A percentile compares a stretch with the other conserved stretches of the same genome.
Evolutionary conservation across 37 sponge, comb jelly and placozoan genomes (phyloP).

Genomic region (Chondrilla cf. caribensis): DNA sequence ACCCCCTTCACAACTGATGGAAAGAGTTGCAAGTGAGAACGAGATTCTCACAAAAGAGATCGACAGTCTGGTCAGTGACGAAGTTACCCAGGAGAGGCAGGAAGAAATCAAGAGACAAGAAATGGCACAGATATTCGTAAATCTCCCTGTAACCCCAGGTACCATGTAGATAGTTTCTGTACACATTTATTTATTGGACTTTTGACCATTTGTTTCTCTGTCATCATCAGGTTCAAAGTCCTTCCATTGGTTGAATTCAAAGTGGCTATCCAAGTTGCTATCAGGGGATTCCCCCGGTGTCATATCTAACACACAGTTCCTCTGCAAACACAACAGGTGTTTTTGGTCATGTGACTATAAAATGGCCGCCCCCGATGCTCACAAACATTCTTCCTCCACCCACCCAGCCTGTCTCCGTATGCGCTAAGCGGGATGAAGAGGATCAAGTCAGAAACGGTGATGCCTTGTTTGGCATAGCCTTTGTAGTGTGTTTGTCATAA

Average conservation of each 20-base stretch:
- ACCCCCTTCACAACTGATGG: conserved; percentile 4
- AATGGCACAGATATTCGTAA: neutral
- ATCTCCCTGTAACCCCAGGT: conserved; percentile 6
- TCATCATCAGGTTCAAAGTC: conserved; percentile 12
- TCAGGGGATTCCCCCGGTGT: neutral
- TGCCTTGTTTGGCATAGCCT: neutral
- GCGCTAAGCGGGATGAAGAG: conserved; percentile 1
- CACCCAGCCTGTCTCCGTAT: conserved; percentile 7
- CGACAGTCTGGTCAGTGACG: neutral
- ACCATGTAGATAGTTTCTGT: neutral
- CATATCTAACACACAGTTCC: conserved; percentile 1
- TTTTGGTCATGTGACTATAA: neutral
- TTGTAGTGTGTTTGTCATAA: neutral
- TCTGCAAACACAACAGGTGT: conserved; percentile 31
- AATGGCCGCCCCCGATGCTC: neutral
- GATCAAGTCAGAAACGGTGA: conserved; percentile 16
- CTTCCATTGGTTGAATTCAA: conserved; percentile 30
- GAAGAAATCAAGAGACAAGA: neutral
- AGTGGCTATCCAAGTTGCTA: conserved; percentile 7
- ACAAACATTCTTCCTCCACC: neutral
- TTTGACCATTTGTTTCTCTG: neutral
- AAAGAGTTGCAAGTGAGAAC: conserved; percentile 6
- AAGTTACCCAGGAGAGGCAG: neutral
- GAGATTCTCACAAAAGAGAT: neutral
- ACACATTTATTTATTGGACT: neutral